A percentile compares a stretch with the other conserved stretches of the same genome.
These are phyloP conservation scores for Beaufortia kweichowensis DNA, from an alignment of 2,113 vertebrate species.

Conservation along the genomic window DNA sequence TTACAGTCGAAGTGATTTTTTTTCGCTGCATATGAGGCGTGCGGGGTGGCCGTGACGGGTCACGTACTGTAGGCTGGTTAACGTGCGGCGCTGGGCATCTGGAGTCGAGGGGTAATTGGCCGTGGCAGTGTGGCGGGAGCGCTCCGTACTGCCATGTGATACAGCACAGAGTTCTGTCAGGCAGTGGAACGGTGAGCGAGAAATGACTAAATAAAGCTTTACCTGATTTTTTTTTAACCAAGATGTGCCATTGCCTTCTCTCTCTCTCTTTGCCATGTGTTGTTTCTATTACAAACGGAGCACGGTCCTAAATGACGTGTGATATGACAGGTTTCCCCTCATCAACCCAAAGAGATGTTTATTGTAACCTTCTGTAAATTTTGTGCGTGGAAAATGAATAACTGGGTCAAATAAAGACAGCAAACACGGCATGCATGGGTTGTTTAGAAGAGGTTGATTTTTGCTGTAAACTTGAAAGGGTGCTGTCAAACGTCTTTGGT, in stretches of 20 bases:
- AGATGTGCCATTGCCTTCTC: not conserved
- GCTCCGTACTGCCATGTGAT: conserved; percentile 48
- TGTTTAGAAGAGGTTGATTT: not conserved
- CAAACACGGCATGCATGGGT: conserved; percentile 1
- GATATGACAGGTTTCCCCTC: conserved; percentile 46
- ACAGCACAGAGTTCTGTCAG: conserved; percentile 55
- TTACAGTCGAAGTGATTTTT: conserved; percentile 67
- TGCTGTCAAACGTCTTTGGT: not conserved
- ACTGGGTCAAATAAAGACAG: conserved; percentile 8
- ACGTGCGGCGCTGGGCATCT: conserved; percentile 63
- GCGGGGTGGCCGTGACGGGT: conserved; percentile 41
- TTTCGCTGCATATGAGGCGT: conserved; percentile 59
- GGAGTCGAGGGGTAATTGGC: conserved; percentile 58
- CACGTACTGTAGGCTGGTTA: conserved; percentile 54
- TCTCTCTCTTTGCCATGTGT: conserved; percentile 30
- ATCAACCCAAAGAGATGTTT: conserved; percentile 34
- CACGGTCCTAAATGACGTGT: conserved; percentile 63
- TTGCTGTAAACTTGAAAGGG: not conserved
- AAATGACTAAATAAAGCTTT: conserved; percentile 65
- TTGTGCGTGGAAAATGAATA: conserved; percentile 33
- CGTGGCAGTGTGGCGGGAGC: conserved; percentile 48
- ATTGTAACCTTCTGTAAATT: not conserved
- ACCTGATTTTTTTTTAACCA: conserved; percentile 44
- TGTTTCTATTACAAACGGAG: conserved; percentile 54
- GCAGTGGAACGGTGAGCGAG: conserved; percentile 57